Evolutionary conservation across 2,113 vertebrate species (phyloP), one percentile per base, ranked within the genome.

Genomic region (Gopherus flavomarginatus): DNA sequence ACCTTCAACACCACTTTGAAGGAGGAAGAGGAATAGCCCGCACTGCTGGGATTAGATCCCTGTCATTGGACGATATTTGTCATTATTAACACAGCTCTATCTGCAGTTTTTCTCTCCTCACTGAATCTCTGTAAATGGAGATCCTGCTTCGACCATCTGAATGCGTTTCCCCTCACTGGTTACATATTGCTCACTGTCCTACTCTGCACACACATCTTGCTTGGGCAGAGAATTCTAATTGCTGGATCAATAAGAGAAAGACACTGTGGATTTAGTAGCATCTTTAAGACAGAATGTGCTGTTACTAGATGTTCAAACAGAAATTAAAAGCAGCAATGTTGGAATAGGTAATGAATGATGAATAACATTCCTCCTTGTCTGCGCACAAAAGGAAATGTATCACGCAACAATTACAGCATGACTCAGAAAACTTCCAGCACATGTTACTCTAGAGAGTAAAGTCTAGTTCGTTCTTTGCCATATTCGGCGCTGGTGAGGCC

Each of bases 51-150:
- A 95, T 89, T 78, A 92, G 84, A 87, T 1, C 87, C 29, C 85
- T 89, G 89, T 88, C 62, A 78, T 47, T 90, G 81, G 87, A 81
- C 89, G 92, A 82, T 31, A 86, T 91, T 92, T 62, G 62, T 94
- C 92, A 85, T 72, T 69, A 47, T 54, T 92, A 56, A 62, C 27
- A 42, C 56, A 53, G 87, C 72, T 83, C 72, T 6, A 35, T 87
- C 54, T 1, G 24, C 86, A 89, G 79, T 91, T 65, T 93, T 13
- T 53, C 93, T 35, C 35, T 79, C 88, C 95, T 90, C n/a, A 75
- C 42, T 54, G 54, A 42, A 85, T 1, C 4, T 11, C 42, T 44
- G 50, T 85, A 69, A 89, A 56, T 79, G n/a, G 59, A 85, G 90
- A 94, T 52, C 78, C 62, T 38, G 44, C 57, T 54, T 75, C 57